Evolutionary conservation across 2,888 invertebrate genomes (phyloP), one percentile per base, ranked within the genome.

Genomic region (Harpalus rubripes): DNA sequence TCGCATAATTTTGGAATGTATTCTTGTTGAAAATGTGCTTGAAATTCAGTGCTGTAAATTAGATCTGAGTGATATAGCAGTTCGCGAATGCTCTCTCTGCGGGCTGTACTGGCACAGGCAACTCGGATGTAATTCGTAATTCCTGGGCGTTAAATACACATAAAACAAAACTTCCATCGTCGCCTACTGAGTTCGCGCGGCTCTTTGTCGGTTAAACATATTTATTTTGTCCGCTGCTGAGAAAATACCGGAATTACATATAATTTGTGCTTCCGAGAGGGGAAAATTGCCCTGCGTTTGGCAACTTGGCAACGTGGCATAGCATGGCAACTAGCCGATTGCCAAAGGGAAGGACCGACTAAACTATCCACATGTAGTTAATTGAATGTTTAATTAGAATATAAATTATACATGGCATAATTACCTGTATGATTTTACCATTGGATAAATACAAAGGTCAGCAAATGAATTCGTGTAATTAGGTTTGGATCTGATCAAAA

Each of bases 111-210:
- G 26, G 63, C 52, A 56, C 41, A 52, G 74, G 32, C 78, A 58
- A 39, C 80, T 80, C 52, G 52, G 39, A 81, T 81, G 44, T 81
- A 81, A 65, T 81, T 81, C 65, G 68, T 81, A 81, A 81, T 81
- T 81, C 68, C 68, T 68, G 41, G n/a, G 81, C 58, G 81, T 81
- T 81, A 81, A 81, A 81, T 81, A 81, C 63, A 81, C 81, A 81
- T 81, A 81, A 81, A 81, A 81, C 68, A 81, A 65, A 81, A 81
- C 81, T 81, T 81, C 65, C 65, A 61, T 81, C 81, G 81, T 52
- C 56, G 58, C 58, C 79, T 26, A 26, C 56, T 56, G 78, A 26
- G 78, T 32, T 78, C 63, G 7, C 26, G 63, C n/a, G 56, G n/a
- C 81, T 81, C 63, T 52, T 81, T 81, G 63, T 63, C 80, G 81